phyloP scores from a whole-genome alignment of 2,888 invertebrate species.

The Anoncus sp. region DNA sequence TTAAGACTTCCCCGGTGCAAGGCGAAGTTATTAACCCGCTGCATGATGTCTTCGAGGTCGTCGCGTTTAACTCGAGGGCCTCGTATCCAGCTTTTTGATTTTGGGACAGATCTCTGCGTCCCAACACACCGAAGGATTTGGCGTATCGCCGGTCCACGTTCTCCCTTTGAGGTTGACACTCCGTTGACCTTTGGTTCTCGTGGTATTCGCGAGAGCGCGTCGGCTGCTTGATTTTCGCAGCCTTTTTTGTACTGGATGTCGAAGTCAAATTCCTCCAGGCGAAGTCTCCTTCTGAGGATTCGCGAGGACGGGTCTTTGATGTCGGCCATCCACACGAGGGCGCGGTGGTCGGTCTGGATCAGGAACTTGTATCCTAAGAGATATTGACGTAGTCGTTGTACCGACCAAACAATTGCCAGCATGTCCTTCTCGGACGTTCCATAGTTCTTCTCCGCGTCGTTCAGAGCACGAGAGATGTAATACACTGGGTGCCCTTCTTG shows the following conservation, averaged over 20 bases:
- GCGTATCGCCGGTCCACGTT: conserved; percentile 13
- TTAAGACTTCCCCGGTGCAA: conserved; percentile 6
- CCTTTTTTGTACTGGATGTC: conserved; percentile 73
- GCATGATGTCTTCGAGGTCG: conserved; percentile 19
- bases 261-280: conserved; percentile 72
- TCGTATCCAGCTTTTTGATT: conserved; percentile 8
- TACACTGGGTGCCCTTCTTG: conserved; percentile 77
- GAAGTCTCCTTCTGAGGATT: conserved; percentile 63
- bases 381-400: conserved; percentile 37
- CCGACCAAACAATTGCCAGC: conserved; percentile 60
- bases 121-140: not conserved
- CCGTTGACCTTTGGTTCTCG: conserved; percentile 7
- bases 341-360: conserved; percentile 36
- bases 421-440: conserved; percentile 70
- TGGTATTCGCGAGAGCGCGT: conserved; percentile 65
- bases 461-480: conserved; percentile 72
- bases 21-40: conserved; percentile 6
- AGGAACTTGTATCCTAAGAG: conserved; percentile 30
- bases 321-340: conserved; percentile 32
- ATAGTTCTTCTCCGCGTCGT: conserved; percentile 56
- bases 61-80: conserved; percentile 9
- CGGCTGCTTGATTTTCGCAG: conserved; percentile 72
- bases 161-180: not conserved
- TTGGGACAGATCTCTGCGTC: not conserved
- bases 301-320: conserved; percentile 30